These are phyloP conservation scores for Agrotis exclamationis DNA, from an alignment of 2,888 invertebrate genomes.

Conservation along the genomic window DNA sequence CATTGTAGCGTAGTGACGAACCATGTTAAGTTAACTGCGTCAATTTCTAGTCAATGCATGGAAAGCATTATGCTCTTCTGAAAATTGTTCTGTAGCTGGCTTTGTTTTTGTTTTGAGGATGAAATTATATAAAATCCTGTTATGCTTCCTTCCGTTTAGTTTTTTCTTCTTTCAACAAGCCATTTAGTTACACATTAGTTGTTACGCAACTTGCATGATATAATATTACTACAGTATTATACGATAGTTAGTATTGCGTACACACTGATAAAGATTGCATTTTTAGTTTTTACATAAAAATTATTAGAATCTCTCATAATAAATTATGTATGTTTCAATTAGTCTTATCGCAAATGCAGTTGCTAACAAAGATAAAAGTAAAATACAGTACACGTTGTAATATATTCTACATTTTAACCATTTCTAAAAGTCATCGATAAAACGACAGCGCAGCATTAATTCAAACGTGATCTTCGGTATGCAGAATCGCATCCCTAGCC, in stretches of 20 bases:
- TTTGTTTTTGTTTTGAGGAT: neutral
- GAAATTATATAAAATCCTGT: neutral
- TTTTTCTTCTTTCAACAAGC: neutral
- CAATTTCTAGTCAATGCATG: slow-evolving; percentile 20
- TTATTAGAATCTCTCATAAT: neutral
- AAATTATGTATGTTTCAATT: slow-evolving; percentile 19
- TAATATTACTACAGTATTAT: neutral
- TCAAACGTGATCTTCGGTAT: slow-evolving; percentile 80
- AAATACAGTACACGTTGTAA: neutral
- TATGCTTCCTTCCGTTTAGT: neutral
- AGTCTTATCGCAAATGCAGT: slow-evolving; percentile 24
- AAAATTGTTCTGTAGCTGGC: slow-evolving; percentile 3
- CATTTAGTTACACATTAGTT: neutral
- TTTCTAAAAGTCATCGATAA: slow-evolving; percentile 61
- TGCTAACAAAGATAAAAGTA: slow-evolving; percentile 34
- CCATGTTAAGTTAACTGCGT: slow-evolving; percentile 8
- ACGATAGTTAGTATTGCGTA: slow-evolving; percentile 6
- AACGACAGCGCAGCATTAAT: slow-evolving; percentile 65
- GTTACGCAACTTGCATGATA: slow-evolving; percentile 1
- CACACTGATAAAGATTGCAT: slow-evolving; percentile 22
- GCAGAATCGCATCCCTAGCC: slow-evolving; percentile 80
- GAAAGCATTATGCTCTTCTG: slow-evolving; percentile 5
- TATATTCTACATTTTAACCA: neutral
- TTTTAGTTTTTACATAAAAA: slow-evolving; percentile 8
- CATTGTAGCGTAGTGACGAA: slow-evolving; percentile 63